Evolutionary conservation across 2,888 invertebrate genomes (phyloP), one percentile per base, ranked within the genome.

Genomic region (Lasioglossum oenotherae): DNA sequence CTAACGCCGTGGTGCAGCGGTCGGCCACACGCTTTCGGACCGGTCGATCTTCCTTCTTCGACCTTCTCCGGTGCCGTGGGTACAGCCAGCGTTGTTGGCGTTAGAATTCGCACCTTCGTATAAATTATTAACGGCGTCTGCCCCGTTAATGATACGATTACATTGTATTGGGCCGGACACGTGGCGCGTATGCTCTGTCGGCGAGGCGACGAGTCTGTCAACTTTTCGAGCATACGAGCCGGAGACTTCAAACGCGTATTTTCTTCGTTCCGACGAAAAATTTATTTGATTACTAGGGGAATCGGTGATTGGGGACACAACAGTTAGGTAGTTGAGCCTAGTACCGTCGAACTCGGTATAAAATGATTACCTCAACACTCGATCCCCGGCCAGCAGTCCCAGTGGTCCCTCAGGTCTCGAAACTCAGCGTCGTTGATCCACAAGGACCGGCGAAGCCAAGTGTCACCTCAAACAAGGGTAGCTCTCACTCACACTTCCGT

Each of bases 1-100:
- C 86, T 78, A 90, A 91, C 90, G 78, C 74, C 27, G 64, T 79
- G 84, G 80, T 79, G 84, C 85, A 87, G 78, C 89, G 79, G 64
- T 82, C 76, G 71, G 35, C 79, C 46, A 82, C 46, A 82, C 76
- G 82, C 82, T 64, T 67, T 78, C 78, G 76, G 84, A 77, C 84
- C 78, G 78, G 78, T 85, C 78, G 74, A 89, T 86, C 77, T 81
- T 72, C 35, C 82, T 71, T 14, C 74, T n/a, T 53, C 85, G 72
- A 83, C 74, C 81, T 83, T 87, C 76, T 81, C 81, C 64, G 46
- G 53, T 53, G 74, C 84, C 46, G 64, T 74, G 76, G 69, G 76
- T 53, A 78, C 72, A 78, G 53, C 71, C 73, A 78, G 27, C 38
- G 12, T 67, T 74, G 81, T 87, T 87, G 76, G 79, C 85, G 74